A percentile compares a stretch with the other conserved stretches of the same genome.
Evolutionary conservation across 2,113 vertebrate genomes (phyloP).

Genomic region (Ciconia boyciana): DNA sequence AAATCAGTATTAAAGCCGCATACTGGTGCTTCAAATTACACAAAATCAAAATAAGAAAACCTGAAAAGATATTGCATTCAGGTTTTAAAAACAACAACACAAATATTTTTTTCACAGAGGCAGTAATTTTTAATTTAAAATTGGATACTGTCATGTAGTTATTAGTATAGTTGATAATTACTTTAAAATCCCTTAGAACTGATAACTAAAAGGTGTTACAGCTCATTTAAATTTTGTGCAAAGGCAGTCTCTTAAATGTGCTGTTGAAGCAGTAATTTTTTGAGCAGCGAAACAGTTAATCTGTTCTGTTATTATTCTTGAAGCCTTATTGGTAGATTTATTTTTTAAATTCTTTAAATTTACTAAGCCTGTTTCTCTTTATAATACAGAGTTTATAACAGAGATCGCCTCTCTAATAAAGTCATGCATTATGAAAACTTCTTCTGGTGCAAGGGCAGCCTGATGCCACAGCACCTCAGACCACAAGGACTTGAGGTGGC

Average conservation of each 20-base stretch:
- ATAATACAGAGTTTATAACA: background rate
- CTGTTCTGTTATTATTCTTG: background rate
- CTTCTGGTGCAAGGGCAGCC: background rate
- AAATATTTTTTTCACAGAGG: conserved; percentile 26
- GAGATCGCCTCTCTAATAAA: background rate
- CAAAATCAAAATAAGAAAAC: conserved; percentile 24
- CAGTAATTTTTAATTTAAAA: conserved; percentile 61
- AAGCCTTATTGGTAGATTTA: background rate
- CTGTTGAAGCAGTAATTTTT: background rate
- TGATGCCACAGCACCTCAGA: background rate
- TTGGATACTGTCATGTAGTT: background rate
- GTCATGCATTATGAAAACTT: background rate
- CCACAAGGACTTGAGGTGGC: background rate
- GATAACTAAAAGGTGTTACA: conserved; percentile 6
- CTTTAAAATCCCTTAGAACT: conserved; percentile 36
- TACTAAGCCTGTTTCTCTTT: background rate
- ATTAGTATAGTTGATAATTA: conserved; percentile 41
- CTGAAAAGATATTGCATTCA: conserved; percentile 31
- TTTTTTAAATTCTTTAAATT: background rate
- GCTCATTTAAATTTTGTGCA: conserved; percentile 18
- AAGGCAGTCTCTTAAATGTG: background rate
- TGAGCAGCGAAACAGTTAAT: background rate
- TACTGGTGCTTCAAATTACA: background rate
- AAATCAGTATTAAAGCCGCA: conserved; percentile 31
- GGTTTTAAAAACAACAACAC: conserved; percentile 24